A percentile compares a stretch with the other conserved stretches of the same genome.
phyloP scores from a whole-genome alignment of 2,797 vertebrate species.

The Geotrypetes seraphini region DNA sequence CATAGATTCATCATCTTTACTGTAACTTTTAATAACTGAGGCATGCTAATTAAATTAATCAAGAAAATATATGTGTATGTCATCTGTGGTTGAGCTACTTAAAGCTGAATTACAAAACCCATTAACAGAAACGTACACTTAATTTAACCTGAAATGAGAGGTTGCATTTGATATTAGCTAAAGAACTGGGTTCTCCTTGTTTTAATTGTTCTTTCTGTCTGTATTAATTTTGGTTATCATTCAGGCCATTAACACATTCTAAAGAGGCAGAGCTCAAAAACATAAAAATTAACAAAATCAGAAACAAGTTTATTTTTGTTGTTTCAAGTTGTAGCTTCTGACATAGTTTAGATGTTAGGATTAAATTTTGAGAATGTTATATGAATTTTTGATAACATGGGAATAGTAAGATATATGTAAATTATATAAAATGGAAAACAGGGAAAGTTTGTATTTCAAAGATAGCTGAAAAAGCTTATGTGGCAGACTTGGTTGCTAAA shows the following conservation, averaged over 20 bases:
- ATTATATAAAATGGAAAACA: too few relatives aligned
- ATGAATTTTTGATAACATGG: too few relatives aligned
- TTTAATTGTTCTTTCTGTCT: background rate
- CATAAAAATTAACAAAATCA: background rate
- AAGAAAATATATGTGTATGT: slow-evolving; percentile 4
- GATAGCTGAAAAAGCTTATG: too few relatives aligned
- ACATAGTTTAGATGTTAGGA: too few relatives aligned
- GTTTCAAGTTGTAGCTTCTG: slow-evolving; percentile 9
- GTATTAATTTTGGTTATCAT: background rate
- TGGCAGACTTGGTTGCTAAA: too few relatives aligned
- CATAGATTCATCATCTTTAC: slow-evolving; percentile 7
- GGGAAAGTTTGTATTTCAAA: too few relatives aligned
- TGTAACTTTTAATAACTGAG: slow-evolving; percentile 11
- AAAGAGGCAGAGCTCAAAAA: background rate
- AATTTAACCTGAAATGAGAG: slow-evolving; percentile 16
- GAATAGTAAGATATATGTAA: too few relatives aligned
- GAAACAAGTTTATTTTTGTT: slow-evolving; percentile 21
- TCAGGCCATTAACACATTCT: background rate
- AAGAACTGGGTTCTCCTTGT: background rate
- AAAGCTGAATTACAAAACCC: background rate
- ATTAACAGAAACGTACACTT: background rate
- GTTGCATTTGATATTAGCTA: background rate
- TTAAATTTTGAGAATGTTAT: too few relatives aligned
- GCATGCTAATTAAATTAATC: slow-evolving; percentile 14
- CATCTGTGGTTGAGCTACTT: slow-evolving; percentile 1